Percentiles rank a stretch among this genome's conserved stretches.
phyloP scores from a whole-genome alignment of 2,888 invertebrate genomes.

The Allophyes oxyacanthae region DNA sequence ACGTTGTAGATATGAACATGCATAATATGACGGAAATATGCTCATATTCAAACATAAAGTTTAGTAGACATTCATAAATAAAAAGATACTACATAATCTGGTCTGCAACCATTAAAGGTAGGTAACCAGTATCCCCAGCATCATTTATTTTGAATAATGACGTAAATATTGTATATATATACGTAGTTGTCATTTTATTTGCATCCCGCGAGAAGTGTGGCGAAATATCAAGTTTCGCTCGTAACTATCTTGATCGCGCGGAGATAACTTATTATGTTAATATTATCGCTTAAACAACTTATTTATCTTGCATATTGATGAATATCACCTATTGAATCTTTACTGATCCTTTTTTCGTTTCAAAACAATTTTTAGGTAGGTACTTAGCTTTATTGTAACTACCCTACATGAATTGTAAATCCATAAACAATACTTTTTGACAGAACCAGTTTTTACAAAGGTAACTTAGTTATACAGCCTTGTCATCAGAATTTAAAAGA shows the following conservation, averaged over 20 bases:
- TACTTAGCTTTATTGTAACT: too few relatives aligned
- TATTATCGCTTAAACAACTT: conserved; percentile 38
- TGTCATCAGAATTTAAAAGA: not conserved
- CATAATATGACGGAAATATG: not conserved
- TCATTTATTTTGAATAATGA: conserved; percentile 25
- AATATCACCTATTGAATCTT: conserved; percentile 23
- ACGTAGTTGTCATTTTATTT: conserved; percentile 21
- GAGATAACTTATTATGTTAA: conserved; percentile 25
- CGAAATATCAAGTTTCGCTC: conserved; percentile 32
- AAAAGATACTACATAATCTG: conserved; percentile 15
- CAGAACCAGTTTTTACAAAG: conserved; percentile 14
- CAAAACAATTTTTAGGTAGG: too few relatives aligned
- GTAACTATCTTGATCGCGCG: conserved; percentile 26
- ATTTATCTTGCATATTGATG: conserved; percentile 20
- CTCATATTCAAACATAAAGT: not conserved
- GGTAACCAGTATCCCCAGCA: too few relatives aligned
- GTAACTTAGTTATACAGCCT: conserved; percentile 7
- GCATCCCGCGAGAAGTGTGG: conserved; percentile 18
- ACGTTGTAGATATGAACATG: too few relatives aligned
- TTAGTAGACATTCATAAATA: conserved; percentile 22
- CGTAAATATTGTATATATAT: too few relatives aligned
- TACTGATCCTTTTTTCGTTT: too few relatives aligned
- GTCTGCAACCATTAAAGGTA: conserved; percentile 9
- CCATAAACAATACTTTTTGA: conserved; percentile 8
- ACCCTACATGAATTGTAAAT: too few relatives aligned